phyloP scores from a whole-genome alignment of 1,140 invertebrate genomes.

The Lasioglossum albipes region DNA sequence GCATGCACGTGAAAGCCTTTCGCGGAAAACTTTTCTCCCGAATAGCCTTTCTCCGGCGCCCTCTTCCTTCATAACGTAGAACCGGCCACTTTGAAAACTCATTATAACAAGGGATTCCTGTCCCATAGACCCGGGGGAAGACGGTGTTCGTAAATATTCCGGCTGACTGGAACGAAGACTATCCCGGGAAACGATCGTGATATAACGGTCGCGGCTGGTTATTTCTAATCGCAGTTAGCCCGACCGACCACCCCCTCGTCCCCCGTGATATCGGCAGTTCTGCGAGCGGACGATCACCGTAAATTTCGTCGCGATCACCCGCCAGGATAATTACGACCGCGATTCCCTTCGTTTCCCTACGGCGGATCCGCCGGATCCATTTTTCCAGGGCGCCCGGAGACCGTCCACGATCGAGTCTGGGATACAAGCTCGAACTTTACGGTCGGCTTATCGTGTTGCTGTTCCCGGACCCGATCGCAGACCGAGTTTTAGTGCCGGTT shows the following conservation, averaged over 20 bases:
- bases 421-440: not conserved
- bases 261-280: not conserved
- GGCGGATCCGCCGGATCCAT: not conserved
- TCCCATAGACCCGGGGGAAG: not conserved
- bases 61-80: not conserved
- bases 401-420: not conserved
- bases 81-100: conserved; percentile 26
- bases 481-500: not conserved
- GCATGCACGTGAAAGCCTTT: conserved; percentile 19
- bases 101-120: conserved; percentile 39
- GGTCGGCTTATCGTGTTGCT: conserved; percentile 1
- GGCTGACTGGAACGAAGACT: not conserved
- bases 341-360: conserved; percentile 22
- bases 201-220: not conserved
- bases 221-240: conserved; percentile 5
- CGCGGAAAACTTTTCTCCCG: conserved; percentile 34
- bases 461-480: not conserved
- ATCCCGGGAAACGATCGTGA: not conserved
- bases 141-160: conserved; percentile 10
- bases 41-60: not conserved
- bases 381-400: not conserved
- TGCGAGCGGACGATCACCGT: not conserved
- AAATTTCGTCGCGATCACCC: not conserved
- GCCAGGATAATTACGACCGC: conserved; percentile 3
- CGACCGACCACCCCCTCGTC: too few species aligned